phyloP scores from a whole-genome alignment of 2,113 vertebrate genomes.

The Lichenostomus cassidix region DNA sequence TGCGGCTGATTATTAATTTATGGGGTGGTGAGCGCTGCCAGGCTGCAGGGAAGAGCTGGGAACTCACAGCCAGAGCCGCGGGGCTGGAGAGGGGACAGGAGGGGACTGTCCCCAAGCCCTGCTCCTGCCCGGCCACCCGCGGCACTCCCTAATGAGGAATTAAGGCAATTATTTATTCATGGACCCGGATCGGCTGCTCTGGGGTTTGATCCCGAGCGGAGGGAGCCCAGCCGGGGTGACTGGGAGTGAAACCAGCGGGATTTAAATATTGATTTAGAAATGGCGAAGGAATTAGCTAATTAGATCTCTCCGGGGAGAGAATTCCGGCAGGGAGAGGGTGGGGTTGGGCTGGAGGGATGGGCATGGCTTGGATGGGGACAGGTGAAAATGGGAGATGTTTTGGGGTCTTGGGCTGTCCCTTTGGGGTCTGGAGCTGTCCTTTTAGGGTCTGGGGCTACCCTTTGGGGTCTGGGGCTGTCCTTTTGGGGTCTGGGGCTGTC shows the following conservation, averaged over 20 bases:
- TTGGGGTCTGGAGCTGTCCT: not conserved
- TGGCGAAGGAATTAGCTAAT: constrained; percentile 62
- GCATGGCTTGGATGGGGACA: not conserved
- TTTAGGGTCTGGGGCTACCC: not conserved
- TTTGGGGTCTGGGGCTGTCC: not conserved
- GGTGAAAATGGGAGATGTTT: not conserved
- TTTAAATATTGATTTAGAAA: constrained; percentile 52
- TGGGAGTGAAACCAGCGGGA: not conserved
- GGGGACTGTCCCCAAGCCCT: not conserved
- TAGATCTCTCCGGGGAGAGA: constrained; percentile 38
- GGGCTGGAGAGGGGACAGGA: not conserved
- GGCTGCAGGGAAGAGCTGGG: not conserved
- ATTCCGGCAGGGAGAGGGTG: constrained; percentile 18
- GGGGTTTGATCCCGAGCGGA: not conserved
- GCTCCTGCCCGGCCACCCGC: not conserved
- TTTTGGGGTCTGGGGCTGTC: no score
- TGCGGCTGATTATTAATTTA: not conserved
- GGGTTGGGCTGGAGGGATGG: not conserved
- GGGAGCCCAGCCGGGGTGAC: not conserved
- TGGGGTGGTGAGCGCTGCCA: not conserved
- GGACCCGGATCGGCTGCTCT: not conserved
- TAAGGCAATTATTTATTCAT: not conserved
- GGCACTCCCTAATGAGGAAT: not conserved
- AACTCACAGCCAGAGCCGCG: not conserved
- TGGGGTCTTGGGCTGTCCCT: not conserved